Evolutionary conservation across 2,113 vertebrate genomes (phyloP).

Genomic region (Xyrauchen texanus): DNA sequence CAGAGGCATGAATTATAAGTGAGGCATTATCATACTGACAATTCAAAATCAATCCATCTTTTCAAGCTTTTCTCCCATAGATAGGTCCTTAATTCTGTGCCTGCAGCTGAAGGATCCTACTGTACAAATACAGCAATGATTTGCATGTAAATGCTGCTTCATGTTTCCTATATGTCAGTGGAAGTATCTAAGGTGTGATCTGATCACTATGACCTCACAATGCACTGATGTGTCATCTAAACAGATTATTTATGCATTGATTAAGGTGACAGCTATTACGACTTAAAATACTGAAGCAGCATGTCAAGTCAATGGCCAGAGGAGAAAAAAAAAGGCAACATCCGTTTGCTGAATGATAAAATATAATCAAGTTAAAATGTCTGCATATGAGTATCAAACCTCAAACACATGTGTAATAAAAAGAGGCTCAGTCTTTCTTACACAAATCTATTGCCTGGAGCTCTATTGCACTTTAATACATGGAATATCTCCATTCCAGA

Average conservation of each 20-base stretch:
- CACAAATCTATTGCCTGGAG: conserved; percentile 36
- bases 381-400: conserved; percentile 15
- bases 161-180: not conserved
- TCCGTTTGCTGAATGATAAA: conserved; percentile 28
- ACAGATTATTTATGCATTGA: conserved; percentile 14
- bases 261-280: not conserved
- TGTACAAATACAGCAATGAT: not conserved
- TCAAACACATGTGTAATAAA: conserved; percentile 8
- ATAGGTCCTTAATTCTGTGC: not conserved
- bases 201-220: not conserved
- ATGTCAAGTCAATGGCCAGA: not conserved
- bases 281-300: not conserved
- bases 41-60: not conserved
- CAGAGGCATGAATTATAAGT: not conserved
- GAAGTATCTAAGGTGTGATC: not conserved
- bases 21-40: not conserved
- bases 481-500: not conserved
- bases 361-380: conserved; percentile 10
- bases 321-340: conserved; percentile 1
- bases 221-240: not conserved
- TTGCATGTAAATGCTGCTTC: conserved; percentile 1
- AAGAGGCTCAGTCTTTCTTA: conserved; percentile 32
- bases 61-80: not conserved
- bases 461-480: conserved; percentile 47
- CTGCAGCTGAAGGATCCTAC: not conserved